Percentiles rank a stretch among this genome's conserved stretches.
phyloP scores from a whole-genome alignment of 2,797 vertebrate species.

The Austrolebias charrua region DNA sequence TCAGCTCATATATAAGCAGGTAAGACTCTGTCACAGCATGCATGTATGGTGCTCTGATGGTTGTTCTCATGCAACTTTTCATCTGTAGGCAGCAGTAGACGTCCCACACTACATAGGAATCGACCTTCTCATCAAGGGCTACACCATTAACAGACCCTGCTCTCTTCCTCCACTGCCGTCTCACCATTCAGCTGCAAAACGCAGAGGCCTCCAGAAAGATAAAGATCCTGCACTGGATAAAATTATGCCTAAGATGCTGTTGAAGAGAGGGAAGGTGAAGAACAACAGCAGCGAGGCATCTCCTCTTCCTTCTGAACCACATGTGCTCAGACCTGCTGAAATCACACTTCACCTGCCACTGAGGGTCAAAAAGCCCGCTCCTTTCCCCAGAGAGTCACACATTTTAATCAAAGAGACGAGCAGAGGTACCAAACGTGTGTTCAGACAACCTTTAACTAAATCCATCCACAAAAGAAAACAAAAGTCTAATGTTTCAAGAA shows the following conservation, averaged over 20 bases:
- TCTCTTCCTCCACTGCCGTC: constrained; percentile 26
- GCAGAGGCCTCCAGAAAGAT: constrained; percentile 17
- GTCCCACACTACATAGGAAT: constrained; percentile 79
- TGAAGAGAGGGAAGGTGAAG: constrained; percentile 18
- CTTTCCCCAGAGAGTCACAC: constrained; percentile 20
- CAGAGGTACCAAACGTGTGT: constrained; percentile 12
- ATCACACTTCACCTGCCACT: constrained; percentile 27
- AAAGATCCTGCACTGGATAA: constrained; percentile 37
- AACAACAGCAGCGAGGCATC: constrained; percentile 1
- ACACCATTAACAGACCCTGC: constrained; percentile 69
- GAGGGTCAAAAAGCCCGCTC: constrained; percentile 20
- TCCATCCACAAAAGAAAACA: neutral
- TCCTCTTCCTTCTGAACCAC: constrained; percentile 7
- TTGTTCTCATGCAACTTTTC: constrained; percentile 4
- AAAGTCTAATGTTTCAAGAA: constrained; percentile 11
- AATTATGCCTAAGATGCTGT: constrained; percentile 27
- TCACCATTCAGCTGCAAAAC: constrained; percentile 19
- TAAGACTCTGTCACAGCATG: constrained; percentile 42
- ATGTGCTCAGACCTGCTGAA: neutral
- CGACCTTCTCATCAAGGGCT: constrained; percentile 84
- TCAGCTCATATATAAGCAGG: constrained; percentile 89
- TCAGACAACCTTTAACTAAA: constrained; percentile 1
- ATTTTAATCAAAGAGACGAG: constrained; percentile 26
- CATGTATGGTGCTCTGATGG: neutral
- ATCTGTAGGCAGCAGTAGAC: constrained; percentile 76